Base-by-base conservation (phyloP, 2,888 invertebrate species). In the Andrena flavipes region DNA sequence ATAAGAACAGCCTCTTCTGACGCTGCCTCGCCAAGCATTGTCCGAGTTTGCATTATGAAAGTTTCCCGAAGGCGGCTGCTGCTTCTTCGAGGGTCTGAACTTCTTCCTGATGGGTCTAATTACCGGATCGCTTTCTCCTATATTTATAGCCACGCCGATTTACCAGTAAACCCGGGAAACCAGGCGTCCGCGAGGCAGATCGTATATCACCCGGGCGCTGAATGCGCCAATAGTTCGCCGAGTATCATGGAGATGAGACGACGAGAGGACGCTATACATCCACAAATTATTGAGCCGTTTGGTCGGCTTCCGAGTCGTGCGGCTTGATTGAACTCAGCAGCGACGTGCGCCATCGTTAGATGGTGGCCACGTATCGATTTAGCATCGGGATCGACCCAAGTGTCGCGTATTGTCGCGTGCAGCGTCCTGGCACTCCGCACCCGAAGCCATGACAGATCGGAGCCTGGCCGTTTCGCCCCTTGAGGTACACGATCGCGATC, bases 201-300 rank as follows among this genome's bases (percentile, higher is more conserved):
- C 72, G 69, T 76, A 69, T 33, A 82, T 81, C 72, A 72, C 72
- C 42, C 72, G 60, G n/a, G 33, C 60, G 33, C 3, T 75, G 83
- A 77, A 74, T 82, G 77, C 76, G 64, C 62, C 67, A 49, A 77
- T 82, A 74, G 73, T 62, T 71, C 70, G 42, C 56, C 62, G 71
- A 77, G 63, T 77, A 77, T 78, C 83, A 65, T 23, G 68, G 62
- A 51, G 81, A 81, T 79, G 84, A 81, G 81, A 63, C 63, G 69
- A 33, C n/a, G 42, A 69, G 65, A 8, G 56, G 29, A 13, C 30
- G 49, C 56, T 72, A 60, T 71, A 68, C 62, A 72, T 76, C 51
- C 63, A 67, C 68, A 65, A 85, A 87, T 82, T 87, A 87, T 85
- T 76, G 82, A 82, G 69, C 80, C 77, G 76, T 69, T 80, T 67